phyloP scores from a whole-genome alignment of 2,797 vertebrate species.

The Amblyraja radiata region DNA sequence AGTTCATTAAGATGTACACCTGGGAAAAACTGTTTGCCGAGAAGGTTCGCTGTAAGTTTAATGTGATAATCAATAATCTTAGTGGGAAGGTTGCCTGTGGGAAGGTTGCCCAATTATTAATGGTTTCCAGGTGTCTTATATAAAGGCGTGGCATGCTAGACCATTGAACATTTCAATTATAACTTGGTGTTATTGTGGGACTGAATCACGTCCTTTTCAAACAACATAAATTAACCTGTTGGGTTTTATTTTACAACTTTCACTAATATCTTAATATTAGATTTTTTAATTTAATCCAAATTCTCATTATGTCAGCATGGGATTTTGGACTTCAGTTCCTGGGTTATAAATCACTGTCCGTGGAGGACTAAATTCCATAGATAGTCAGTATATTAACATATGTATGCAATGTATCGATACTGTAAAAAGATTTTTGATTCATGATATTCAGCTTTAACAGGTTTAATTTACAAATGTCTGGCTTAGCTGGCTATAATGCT shows the following conservation, averaged over 20 bases:
- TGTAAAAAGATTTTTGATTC: neutral
- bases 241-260: neutral
- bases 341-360: neutral
- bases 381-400: neutral
- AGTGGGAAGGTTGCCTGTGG: neutral
- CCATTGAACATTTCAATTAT: neutral
- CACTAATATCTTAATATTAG: neutral
- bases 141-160: neutral
- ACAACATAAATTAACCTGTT: neutral
- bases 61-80: neutral
- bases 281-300: neutral
- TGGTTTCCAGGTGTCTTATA: neutral
- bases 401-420: neutral
- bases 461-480: neutral
- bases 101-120: neutral
- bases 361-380: neutral
- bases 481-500: neutral
- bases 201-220: neutral
- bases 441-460: neutral
- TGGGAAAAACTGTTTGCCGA: slow-evolving; percentile 70
- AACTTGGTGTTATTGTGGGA: neutral
- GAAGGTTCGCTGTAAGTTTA: slow-evolving; percentile 66
- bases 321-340: neutral
- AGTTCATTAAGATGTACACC: slow-evolving; percentile 81
- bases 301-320: neutral